Evolutionary conservation across 2,797 vertebrate species (phyloP), one percentile per base, ranked within the genome.

Genomic region (Schizopygopsis pylzovi): DNA sequence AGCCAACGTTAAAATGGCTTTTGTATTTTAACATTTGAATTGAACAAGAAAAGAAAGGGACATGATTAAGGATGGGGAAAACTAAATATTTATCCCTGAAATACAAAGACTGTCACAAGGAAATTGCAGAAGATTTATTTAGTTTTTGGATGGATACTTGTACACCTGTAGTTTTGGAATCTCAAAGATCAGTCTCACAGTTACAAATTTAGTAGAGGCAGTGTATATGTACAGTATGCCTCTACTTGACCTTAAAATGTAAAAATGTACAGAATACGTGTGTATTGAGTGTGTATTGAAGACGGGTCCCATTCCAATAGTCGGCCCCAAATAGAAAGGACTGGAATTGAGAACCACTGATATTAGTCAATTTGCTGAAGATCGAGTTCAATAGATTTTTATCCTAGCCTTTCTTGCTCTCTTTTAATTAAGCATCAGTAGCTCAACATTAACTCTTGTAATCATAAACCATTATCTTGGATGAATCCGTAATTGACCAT

Each of bases 401-500:
- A 54, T 70, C 37, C 8, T 49, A 54, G 2, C 13, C 9, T 67
- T 77, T 43, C 15, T 43, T 83, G 13, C 65, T 84, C 47, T 78
- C 4, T 16, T 84, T 84, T 56, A 78, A 78, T 84, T 56, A 68
- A 56, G 16, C 63, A 3, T 56, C 61, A 54, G 47, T 68, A 56
- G n/a, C n/a, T 49, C 47, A 77, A 52, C 45, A 84, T 77, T 56
- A 56, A 33, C 47, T 43, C 49, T 28, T 77, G 22, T 70, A 77
- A 84, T 78, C 47, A 54, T 78, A 56, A 77, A 83, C 16, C 15
- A 78, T 78, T 84, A 43, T 41, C 45, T 70, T 61, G 22, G n/a
- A 80, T 33, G 28, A 82, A 4, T 43, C 68, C 70, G 28, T 86
- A 68, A 87, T 84, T 15, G 33, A 82, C 47, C 15, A 0, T 56